A percentile compares a stretch with the other conserved stretches of the same genome.
Conservation (phyloP, 2,797 vertebrate species). For the Aplochiton taeniatus region DNA sequence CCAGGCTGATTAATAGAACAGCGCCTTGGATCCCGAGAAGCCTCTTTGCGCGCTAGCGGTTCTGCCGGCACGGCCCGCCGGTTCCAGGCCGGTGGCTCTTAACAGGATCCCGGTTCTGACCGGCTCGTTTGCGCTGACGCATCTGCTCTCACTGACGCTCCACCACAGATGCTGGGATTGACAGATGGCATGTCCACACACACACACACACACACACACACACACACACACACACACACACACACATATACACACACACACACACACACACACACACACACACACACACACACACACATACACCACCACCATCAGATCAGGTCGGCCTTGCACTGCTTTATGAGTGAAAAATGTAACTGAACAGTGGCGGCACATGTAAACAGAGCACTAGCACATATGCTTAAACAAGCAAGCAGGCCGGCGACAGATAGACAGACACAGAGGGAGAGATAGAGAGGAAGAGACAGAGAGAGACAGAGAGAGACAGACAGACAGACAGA, state of each 20-base stretch:
- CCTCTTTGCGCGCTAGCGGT: constrained; percentile 45
- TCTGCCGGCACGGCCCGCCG: constrained; percentile 28
- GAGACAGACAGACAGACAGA: constrained; percentile 30
- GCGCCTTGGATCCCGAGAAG: constrained; percentile 41
- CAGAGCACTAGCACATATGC: too few relatives aligned
- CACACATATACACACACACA: not conserved
- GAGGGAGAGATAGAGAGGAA: constrained; percentile 12
- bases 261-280: not conserved
- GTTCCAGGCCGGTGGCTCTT: constrained; percentile 60
- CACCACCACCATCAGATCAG: not conserved
- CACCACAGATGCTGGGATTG: constrained; percentile 29
- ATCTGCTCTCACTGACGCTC: constrained; percentile 15
- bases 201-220: constrained; percentile 1
- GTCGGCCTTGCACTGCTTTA: too few relatives aligned
- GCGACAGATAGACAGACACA: not conserved
- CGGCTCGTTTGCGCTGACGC: not conserved
- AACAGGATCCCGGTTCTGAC: constrained; percentile 45
- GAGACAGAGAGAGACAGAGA: constrained; percentile 41
- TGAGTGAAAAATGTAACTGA: too few relatives aligned
- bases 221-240: not conserved
- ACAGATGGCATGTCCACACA: constrained; percentile 47
- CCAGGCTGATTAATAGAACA: constrained; percentile 44
- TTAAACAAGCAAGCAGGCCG: too few relatives aligned
- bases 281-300: constrained; percentile 2
- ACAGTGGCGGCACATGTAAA: too few relatives aligned